Evolutionary conservation across 1,140 invertebrate species (phyloP).

Genomic region (Lepidurus packardi): DNA sequence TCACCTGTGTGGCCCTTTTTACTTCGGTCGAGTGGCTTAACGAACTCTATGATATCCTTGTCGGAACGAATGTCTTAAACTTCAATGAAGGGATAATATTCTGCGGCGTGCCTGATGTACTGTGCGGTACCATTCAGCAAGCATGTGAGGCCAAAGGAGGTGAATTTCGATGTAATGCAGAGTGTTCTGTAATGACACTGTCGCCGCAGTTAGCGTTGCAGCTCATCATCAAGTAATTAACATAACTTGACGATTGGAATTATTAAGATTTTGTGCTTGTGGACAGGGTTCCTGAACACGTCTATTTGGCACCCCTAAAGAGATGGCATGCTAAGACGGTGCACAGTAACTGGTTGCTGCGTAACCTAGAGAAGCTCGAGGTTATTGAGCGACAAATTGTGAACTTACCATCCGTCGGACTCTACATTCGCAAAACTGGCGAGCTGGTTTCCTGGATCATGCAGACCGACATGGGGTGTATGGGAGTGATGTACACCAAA

Average conservation of each 20-base stretch:
- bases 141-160: neutral
- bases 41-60: neutral
- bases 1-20: neutral
- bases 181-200: neutral
- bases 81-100: constrained; percentile 4
- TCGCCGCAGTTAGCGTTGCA: neutral
- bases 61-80: neutral
- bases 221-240: neutral
- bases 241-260: neutral
- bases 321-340: neutral
- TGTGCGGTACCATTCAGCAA: neutral
- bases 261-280: neutral
- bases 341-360: neutral
- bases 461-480: neutral
- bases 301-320: neutral
- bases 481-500: constrained; percentile 2
- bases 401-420: neutral
- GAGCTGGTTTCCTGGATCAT: neutral
- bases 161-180: neutral
- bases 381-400: neutral
- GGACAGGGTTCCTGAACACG: neutral
- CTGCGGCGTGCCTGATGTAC: neutral
- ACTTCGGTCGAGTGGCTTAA: neutral
- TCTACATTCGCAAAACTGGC: neutral
- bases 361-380: neutral